Base-by-base conservation (phyloP, 2,113 vertebrate species). In the Saguinus midas region DNA sequence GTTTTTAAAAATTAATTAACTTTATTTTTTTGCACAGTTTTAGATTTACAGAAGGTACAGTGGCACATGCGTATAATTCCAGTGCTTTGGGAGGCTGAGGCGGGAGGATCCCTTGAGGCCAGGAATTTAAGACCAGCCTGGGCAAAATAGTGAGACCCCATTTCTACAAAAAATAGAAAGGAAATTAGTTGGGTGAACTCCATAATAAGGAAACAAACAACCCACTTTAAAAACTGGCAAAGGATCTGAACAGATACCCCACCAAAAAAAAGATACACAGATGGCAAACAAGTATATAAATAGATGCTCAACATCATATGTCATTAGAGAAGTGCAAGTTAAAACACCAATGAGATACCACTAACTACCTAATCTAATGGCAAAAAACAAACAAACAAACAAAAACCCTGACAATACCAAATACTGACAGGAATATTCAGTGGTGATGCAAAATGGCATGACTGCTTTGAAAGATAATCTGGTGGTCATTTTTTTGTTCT, bases 121-220 rank as follows among this genome's bases (percentile, higher is more conserved):
- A 32, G 61, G 61, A 13, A 2, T 29, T 64, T 64, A 64, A 64
- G 27, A 64, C 61, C 61, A 64, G 61, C 27, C 27, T 32, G 61
- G 61, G 61, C 61, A 64, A 14, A 64, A 64, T 14, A 32, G 61
- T 12, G 12, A 64, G 61, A 64, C 61, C 12, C 27, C 61, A 64
- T 64, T 12, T 64, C 11, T 64, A 32, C 27, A 32, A 32, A 64
- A 64, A 29, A 32, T 29, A 6, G 27, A 32, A 32, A 32, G 61
- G 29, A 64, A 64, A 32, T 32, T 64, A 64, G 6, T 29, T 64
- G 61, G 61, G 6, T 64, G 61, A 94, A 92, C 61, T 90, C 57
- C 93, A 82, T 89, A 70, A 48, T 78, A 91, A 96, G 32, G 64
- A 90, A 94, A 40, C 21, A 82, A 92, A 52, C 29, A 93, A 76